Base-by-base conservation (phyloP, 2,113 vertebrate genomes). In the Elachura formosa region DNA sequence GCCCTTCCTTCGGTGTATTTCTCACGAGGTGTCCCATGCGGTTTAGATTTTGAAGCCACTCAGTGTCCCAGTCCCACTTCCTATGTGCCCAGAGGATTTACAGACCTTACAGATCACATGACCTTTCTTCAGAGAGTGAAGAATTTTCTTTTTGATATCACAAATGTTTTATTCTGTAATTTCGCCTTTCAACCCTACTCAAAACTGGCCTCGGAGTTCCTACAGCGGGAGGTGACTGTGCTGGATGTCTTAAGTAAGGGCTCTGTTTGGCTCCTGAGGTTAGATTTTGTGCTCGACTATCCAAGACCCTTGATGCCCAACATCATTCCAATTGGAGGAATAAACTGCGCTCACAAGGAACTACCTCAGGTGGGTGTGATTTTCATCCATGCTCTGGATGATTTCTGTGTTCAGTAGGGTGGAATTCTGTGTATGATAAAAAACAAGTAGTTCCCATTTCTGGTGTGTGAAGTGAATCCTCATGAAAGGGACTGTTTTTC, bases 221-320 rank as follows among this genome's bases (percentile, higher is more conserved):
- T 99, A 5, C 90, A 95, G 34, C 91, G 82, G n/a, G 96, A 97
- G 0, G 74, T 98, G 66, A 98, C 98, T 3, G 78, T 98, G 14
- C 26, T 12, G 10, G 96, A 98, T 9, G 96, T 99, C 6, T 25
- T 99, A 33, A 82, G 97, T 28, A 41, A 94, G 1, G 98, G 88
- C 6, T 98, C 98, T 4, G 38, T 99, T 73, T 99, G 99, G 99
- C 98, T 99, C 11, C 14, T 98, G 25, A 98, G 95, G 92, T 69
- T 77, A 14, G 99, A 99, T 34, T 99, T 98, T 97, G 84, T 93
- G 5, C 86, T 98, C 12, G 94, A 98, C 5, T 98, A 97, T 77
- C 97, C 98, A 1, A 98, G 52, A 73, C 99, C 99, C 1, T 7
- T 98, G 61, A 98, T 99, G 99, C 98, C 99, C 58, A 99, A 98